Conservation (phyloP, 2,113 vertebrate genomes). For the rat (Rattus norvegicus) region DNA sequence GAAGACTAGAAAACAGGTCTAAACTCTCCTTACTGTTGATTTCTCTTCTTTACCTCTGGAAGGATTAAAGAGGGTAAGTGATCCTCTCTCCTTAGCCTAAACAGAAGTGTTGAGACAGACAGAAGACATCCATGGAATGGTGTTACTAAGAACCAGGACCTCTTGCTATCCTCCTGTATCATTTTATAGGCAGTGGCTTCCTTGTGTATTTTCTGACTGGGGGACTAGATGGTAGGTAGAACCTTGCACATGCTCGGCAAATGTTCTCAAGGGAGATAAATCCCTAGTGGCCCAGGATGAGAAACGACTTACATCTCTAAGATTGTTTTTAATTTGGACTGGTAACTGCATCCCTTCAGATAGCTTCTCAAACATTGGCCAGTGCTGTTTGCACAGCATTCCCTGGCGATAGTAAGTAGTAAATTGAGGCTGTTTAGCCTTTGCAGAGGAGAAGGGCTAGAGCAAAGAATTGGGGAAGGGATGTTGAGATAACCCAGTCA, state of each 20-base stretch:
- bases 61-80: neutral
- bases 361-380: neutral
- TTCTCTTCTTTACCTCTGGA: neutral
- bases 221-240: neutral
- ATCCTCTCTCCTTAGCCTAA: neutral
- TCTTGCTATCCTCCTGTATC: neutral
- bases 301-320: neutral
- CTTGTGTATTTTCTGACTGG: neutral
- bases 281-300: neutral
- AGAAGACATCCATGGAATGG: neutral
- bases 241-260: neutral
- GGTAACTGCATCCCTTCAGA: neutral
- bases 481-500: neutral
- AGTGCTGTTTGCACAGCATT: neutral
- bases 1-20: neutral
- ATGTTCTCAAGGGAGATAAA: neutral
- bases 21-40: conserved; percentile 3
- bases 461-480: conserved; percentile 11
- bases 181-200: neutral
- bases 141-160: neutral
- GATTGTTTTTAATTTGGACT: neutral
- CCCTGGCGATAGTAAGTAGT: neutral
- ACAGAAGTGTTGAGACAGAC: neutral
- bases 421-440: neutral
- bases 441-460: neutral